A percentile compares a stretch with the other conserved stretches of the same genome.
Conservation (phyloP, 2,888 invertebrate genomes). For the Deroplatys truncata region DNA sequence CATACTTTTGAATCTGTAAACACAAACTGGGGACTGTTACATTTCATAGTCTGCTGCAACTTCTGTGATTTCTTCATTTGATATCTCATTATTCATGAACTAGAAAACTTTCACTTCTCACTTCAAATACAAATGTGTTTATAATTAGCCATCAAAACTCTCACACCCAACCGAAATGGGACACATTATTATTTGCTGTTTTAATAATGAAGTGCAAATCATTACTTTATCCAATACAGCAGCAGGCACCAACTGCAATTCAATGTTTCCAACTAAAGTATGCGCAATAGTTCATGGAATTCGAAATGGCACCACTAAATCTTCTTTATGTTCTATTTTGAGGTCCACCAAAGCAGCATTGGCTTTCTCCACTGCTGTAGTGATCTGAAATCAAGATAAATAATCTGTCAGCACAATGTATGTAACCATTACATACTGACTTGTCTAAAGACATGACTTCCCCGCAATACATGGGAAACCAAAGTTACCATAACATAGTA, state of each 20-base stretch:
- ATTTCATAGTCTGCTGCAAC: too few species aligned
- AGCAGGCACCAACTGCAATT: not conserved
- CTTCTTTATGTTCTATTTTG: constrained; percentile 84
- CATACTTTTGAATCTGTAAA: not conserved
- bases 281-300: constrained; percentile 54
- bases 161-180: too few species aligned
- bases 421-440: not conserved
- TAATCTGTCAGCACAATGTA: constrained; percentile 4
- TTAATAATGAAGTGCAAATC: too few species aligned
- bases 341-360: constrained; percentile 70
- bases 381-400: constrained; percentile 57
- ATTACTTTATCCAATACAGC: not conserved
- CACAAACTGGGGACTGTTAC: not conserved
- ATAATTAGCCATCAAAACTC: too few species aligned
- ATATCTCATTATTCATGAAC: not conserved
- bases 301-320: constrained; percentile 83
- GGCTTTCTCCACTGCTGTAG: constrained; percentile 63
- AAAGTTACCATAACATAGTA: too few species aligned
- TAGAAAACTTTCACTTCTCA: not conserved
- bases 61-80: not conserved
- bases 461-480: too few species aligned
- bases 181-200: too few species aligned
- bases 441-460: too few species aligned
- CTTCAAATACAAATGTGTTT: not conserved
- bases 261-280: not conserved